phyloP scores from a whole-genome alignment of 2,888 invertebrate genomes.

The Dione vanillae region DNA sequence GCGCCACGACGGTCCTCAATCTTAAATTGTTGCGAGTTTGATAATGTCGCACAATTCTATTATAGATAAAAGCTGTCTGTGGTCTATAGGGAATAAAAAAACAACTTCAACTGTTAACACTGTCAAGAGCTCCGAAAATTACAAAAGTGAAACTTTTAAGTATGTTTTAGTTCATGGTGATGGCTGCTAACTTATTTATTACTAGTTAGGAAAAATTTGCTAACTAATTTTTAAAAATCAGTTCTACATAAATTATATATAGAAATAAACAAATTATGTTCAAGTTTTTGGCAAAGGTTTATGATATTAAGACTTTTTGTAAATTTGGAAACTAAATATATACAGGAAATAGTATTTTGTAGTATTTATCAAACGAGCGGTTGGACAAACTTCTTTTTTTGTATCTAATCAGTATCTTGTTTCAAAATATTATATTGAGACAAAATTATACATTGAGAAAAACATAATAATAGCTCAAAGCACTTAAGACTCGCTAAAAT shows the following conservation, averaged over 20 bases:
- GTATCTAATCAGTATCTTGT: no score
- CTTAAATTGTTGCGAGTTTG: no score
- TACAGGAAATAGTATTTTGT: no score
- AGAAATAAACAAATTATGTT: neutral
- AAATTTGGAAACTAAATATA: no score
- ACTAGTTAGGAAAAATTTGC: slow-evolving; percentile 11
- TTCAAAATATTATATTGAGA: no score
- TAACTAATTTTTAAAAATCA: slow-evolving; percentile 8
- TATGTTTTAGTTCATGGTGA: slow-evolving; percentile 22
- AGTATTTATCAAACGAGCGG: no score
- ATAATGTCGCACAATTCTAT: slow-evolving; percentile 32
- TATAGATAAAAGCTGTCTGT: slow-evolving; percentile 39
- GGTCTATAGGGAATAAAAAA: slow-evolving; percentile 31
- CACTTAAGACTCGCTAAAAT: no score
- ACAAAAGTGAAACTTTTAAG: slow-evolving; percentile 26
- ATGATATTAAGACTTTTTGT: no score
- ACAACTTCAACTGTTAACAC: slow-evolving; percentile 35
- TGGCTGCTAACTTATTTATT: slow-evolving; percentile 13
- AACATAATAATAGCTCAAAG: no score
- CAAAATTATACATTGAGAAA: no score
- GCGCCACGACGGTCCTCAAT: no score
- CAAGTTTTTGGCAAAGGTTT: neutral
- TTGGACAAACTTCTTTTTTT: no score
- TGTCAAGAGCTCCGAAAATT: slow-evolving; percentile 27
- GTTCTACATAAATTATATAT: neutral